phyloP scores from a whole-genome alignment of 2,113 vertebrate genomes.

The Aleadryas rufinucha region DNA sequence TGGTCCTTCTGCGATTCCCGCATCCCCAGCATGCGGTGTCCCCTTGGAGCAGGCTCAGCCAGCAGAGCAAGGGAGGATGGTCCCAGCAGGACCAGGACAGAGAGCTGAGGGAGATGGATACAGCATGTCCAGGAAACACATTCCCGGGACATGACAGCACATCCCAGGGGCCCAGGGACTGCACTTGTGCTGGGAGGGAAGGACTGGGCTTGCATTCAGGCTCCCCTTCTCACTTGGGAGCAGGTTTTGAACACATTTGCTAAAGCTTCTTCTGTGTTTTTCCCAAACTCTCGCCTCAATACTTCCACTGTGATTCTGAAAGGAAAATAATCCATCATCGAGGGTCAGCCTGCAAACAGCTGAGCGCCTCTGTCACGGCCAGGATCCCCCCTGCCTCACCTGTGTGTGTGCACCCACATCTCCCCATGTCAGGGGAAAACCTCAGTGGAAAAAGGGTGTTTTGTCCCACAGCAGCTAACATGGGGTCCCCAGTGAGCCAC shows the following conservation, averaged over 20 bases:
- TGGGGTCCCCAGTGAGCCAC: background rate
- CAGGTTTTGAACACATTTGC: background rate
- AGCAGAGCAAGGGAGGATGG: background rate
- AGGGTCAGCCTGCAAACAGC: background rate
- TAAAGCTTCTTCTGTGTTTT: background rate
- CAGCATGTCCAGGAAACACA: background rate
- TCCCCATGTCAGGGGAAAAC: accelerated
- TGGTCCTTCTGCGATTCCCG: background rate
- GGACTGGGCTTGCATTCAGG: constrained; percentile 14
- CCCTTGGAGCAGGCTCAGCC: background rate
- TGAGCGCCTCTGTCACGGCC: accelerated
- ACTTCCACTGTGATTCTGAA: background rate
- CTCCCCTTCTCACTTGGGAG: background rate
- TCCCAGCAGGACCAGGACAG: background rate
- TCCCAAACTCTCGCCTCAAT: background rate
- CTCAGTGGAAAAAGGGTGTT: background rate
- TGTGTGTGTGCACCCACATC: background rate
- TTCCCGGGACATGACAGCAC: background rate
- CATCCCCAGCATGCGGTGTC: background rate
- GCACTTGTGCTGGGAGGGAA: background rate
- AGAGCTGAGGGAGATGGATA: background rate
- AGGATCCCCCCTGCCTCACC: background rate
- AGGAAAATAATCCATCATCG: background rate
- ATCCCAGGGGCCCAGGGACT: background rate
- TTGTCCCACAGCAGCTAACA: background rate